phyloP scores from a whole-genome alignment of 1,140 invertebrate species.

The Saxidomus purpurata region DNA sequence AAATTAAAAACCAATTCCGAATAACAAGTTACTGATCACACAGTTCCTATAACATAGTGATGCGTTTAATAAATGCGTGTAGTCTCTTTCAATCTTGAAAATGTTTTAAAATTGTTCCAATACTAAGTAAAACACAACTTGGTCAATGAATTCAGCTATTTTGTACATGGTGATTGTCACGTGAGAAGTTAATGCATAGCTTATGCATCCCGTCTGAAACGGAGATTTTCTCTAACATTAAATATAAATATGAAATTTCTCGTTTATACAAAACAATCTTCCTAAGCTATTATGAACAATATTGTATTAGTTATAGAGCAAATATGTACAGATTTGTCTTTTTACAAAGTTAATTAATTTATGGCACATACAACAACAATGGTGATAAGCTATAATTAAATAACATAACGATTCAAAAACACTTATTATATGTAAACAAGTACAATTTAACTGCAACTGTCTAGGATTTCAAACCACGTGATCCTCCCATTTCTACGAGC shows the following conservation, averaged over 20 bases:
- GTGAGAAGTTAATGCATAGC: neutral
- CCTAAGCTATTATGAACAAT: neutral
- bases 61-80: too few species aligned
- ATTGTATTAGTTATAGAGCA: neutral
- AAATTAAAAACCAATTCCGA: too few species aligned
- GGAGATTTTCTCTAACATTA: neutral
- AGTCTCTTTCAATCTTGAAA: too few species aligned
- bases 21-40: too few species aligned
- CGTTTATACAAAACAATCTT: neutral
- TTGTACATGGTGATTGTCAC: too few species aligned
- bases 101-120: too few species aligned
- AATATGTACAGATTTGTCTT: neutral
- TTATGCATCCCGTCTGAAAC: neutral
- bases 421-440: neutral
- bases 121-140: too few species aligned
- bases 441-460: neutral
- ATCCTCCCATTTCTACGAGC: neutral
- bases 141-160: too few species aligned
- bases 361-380: neutral
- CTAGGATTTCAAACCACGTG: neutral
- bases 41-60: too few species aligned
- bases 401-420: too few species aligned
- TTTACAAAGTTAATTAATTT: neutral
- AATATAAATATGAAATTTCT: neutral
- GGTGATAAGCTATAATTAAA: neutral